These are phyloP conservation scores for Tetramorium bicarinatum DNA, from an alignment of 2,888 invertebrate genomes.

Conservation along the genomic window DNA sequence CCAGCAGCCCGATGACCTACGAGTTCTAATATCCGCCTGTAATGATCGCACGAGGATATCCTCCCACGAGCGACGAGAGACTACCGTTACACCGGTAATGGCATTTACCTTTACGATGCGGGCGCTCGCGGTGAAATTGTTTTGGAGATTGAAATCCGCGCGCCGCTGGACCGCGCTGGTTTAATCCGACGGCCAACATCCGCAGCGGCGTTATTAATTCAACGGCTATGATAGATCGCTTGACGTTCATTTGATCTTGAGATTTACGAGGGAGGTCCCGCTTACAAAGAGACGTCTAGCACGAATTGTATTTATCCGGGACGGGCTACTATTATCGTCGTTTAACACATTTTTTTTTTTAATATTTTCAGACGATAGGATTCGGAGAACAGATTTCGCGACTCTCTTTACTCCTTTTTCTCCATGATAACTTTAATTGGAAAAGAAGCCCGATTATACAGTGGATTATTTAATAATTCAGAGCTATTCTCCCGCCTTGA, in stretches of 20 bases:
- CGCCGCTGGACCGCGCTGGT: conserved; percentile 8
- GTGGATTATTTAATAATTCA: conserved; percentile 1
- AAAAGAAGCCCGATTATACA: neutral
- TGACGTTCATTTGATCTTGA: conserved; percentile 44
- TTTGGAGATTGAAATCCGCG: conserved; percentile 42
- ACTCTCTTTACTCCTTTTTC: neutral
- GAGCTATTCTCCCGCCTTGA: neutral
- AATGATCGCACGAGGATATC: conserved; percentile 61
- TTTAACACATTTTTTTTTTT: neutral
- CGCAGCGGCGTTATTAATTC: conserved; percentile 42
- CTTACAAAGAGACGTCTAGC: neutral
- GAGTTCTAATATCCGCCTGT: conserved; percentile 70
- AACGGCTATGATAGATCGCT: conserved; percentile 38
- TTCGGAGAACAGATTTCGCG: neutral
- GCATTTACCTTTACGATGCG: conserved; percentile 45
- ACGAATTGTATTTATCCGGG: neutral
- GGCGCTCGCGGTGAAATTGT: conserved; percentile 36
- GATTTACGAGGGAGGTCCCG: neutral
- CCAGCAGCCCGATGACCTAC: conserved; percentile 53
- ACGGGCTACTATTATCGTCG: neutral
- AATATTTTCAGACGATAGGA: neutral
- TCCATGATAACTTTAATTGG: neutral
- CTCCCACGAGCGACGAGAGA: conserved; percentile 40
- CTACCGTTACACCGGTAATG: conserved; percentile 31
- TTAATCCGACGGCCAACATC: conserved; percentile 35